Evolutionary conservation across 2,797 vertebrate species (phyloP), one percentile per base, ranked within the genome.

Genomic region (Tachyglossus aculeatus): DNA sequence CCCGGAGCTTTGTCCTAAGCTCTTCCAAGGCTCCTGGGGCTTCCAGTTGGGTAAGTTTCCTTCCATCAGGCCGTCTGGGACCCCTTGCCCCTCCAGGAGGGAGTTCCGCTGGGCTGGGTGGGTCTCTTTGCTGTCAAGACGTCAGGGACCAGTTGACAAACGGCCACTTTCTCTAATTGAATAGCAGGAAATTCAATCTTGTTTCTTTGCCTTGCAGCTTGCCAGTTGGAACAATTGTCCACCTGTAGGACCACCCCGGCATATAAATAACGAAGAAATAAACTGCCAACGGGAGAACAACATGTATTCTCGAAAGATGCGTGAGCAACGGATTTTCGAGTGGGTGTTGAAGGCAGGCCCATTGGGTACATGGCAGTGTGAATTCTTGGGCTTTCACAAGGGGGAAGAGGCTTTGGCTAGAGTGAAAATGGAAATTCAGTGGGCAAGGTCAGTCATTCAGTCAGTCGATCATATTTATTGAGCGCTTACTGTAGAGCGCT

Each of bases 171-270:
- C 85, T 80, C 67, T 31, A 13, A 39, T 66, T 82, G 72, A 87
- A 86, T 82, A 55, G 77, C 79, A 86, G 86, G 86, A 84, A 86
- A 77, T 34, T 77, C 50, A 61, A 15, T 39, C 79, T 64, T 4
- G 77, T 75, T 81, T 59, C 75, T 75, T 50, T 9, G 72, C 79
- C 59, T 79, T 34, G 44, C 58, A 10, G 56, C 58, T 77, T 71
- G 72, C 47, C 67, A 61, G 74, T 56, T 73, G 79, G 72, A 86
- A 81, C 86, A 87, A 87, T 82, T 21, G 59, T 77, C 79, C 86
- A 87, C 83, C 86, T 84, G 81, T 73, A 74, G 67, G 79, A 75
- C 83, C 75, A 61, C 52, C 79, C 77, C 52, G n/a, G 61, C 61
- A 29, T 61, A 69, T 41, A 75, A 79, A 82, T 71, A 69, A 73